Conservation (phyloP, 2,888 invertebrate genomes). For the Xestia c-nigrum region DNA sequence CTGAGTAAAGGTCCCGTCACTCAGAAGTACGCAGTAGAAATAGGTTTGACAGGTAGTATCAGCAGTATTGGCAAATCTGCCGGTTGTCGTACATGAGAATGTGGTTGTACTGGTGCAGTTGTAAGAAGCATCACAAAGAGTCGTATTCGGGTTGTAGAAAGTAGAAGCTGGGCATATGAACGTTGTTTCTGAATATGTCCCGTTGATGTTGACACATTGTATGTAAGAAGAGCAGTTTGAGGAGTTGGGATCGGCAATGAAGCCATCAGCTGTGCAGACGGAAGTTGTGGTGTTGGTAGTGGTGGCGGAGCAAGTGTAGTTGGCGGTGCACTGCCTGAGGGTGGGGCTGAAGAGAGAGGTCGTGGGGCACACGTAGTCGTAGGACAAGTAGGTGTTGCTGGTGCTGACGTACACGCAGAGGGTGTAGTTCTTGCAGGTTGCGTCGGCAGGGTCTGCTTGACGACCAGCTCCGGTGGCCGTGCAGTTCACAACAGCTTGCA, state of each 20-base stretch:
- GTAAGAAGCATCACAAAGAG: conserved; percentile 80
- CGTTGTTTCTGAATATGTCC: conserved; percentile 75
- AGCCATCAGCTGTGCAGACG: conserved; percentile 50
- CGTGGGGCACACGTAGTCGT: conserved; percentile 83
- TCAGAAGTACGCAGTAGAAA: conserved; percentile 78
- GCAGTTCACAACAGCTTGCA: conserved; percentile 77
- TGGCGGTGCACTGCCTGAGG: conserved; percentile 36
- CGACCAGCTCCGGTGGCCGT: conserved; percentile 79
- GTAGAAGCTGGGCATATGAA: conserved; percentile 78
- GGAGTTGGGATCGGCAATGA: conserved; percentile 74
- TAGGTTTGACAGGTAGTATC: conserved; percentile 84
- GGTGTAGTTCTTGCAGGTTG: conserved; percentile 84
- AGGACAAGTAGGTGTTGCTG: conserved; percentile 73
- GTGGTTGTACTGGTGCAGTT: conserved; percentile 72
- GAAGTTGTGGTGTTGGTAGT: conserved; percentile 30
- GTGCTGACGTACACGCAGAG: conserved; percentile 77
- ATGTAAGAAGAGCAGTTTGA: conserved; percentile 81
- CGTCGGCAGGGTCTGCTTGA: conserved; percentile 80
- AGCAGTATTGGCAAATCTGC: conserved; percentile 81
- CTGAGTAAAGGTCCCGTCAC: conserved; percentile 74
- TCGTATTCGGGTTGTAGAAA: conserved; percentile 79
- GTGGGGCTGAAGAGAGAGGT: conserved; percentile 72
- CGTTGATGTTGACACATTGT: conserved; percentile 78
- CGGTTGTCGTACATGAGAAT: conserved; percentile 80
- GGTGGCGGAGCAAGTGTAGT: conserved; percentile 37